Evolutionary conservation across 2,797 vertebrate species (phyloP), one percentile per base, ranked within the genome.

Genomic region (Gadopsis bispinosus): DNA sequence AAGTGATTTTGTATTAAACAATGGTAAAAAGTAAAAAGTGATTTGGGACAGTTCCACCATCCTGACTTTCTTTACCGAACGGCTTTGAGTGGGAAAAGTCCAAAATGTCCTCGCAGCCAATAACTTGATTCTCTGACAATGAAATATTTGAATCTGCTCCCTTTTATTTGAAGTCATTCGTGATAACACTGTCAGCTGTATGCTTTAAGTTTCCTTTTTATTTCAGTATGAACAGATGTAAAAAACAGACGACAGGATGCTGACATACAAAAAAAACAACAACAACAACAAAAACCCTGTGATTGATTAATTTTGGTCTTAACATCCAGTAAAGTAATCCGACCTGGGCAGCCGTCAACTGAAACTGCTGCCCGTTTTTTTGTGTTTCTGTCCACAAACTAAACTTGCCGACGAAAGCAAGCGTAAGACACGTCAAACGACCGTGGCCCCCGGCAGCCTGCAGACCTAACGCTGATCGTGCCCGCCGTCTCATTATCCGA

Each of bases 401-500:
- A 35, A 59, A 29, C 37, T 7, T 26, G 50, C 26, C 13, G 31
- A 47, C 11, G 54, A 64, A 64, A 81, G 48, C 64, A 33, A 5
- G 35, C 3, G 13, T 5, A 39, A 17, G 58, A 70, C 75, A 51
- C 17, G 60, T 74, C 22, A 41, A 26, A 63, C 39, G 12, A 33
- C 43, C 8, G 26, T 51, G 70, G 47, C 55, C 59, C 63, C 71
- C 58, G 10, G 51, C 74, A 58, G 81, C 66, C 78, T 51, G 77
- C 69, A 76, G 78, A 73, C 75, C 35, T 10, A 0, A 61, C 12
- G 77, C 60, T 80, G 48, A 87, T 31, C 20, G 22, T 0, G 56
- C 67, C 72, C 37, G 81, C 69, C 17, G 73, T 76, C 87, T 85
- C 78, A 60, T 86, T 80, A 85, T 73, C 58, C 10, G 10, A 72